Conservation (phyloP, 2,113 vertebrate species). For the Myocastor coypus region DNA sequence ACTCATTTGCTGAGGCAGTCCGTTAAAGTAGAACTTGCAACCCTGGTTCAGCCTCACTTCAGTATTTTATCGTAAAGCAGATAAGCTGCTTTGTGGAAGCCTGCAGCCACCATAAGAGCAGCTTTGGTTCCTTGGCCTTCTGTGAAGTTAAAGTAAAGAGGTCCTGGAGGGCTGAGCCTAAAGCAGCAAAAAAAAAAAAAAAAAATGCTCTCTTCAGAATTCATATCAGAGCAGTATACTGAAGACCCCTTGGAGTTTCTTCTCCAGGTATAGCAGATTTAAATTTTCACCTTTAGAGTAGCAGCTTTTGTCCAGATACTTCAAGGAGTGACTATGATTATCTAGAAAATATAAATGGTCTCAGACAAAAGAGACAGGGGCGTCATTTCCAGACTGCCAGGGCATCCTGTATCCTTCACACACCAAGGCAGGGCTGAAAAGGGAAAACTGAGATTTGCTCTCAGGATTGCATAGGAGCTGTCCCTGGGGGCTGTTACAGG, state of each 20-base stretch:
- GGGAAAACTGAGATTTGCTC: neutral
- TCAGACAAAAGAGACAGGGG: neutral
- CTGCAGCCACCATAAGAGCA: neutral
- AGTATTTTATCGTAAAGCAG: neutral
- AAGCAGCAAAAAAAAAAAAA: too few species aligned
- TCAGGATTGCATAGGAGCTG: neutral
- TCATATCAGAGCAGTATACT: neutral
- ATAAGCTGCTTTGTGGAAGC: neutral
- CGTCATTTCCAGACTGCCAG: neutral
- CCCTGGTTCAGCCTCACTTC: neutral
- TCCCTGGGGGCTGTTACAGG: neutral
- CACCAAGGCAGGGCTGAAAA: neutral
- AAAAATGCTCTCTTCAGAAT: neutral
- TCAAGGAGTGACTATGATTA: neutral
- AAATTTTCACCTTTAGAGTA: neutral
- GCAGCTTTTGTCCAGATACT: neutral
- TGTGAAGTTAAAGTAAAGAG: neutral
- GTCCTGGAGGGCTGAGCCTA: neutral
- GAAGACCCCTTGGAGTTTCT: neutral
- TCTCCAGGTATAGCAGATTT: neutral
- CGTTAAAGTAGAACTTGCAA: neutral
- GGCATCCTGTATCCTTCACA: neutral
- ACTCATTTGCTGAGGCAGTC: neutral
- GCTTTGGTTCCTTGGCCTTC: neutral
- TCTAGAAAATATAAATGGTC: neutral